Evolutionary conservation across 2,888 invertebrate species (phyloP).

Genomic region (Limnephilus auricula): DNA sequence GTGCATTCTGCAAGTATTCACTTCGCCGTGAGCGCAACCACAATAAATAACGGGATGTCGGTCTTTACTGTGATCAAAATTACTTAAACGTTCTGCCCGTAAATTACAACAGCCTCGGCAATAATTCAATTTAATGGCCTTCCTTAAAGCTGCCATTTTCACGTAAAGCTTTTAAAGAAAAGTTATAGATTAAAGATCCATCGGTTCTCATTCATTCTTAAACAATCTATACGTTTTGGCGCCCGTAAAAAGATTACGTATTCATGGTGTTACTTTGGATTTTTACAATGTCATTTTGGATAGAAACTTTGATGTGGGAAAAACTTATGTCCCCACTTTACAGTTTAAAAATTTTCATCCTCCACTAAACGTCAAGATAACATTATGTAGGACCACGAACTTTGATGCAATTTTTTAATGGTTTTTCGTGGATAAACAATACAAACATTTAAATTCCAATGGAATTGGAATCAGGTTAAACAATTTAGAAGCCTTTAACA

Average conservation of each 20-base stretch:
- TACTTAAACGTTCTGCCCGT: slow-evolving; percentile 54
- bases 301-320: neutral
- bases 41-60: slow-evolving; percentile 58
- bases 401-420: neutral
- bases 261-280: slow-evolving; percentile 18
- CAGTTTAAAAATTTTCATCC: neutral
- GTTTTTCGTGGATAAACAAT: neutral
- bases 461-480: too few relatives aligned
- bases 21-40: slow-evolving; percentile 40
- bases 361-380: neutral
- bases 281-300: slow-evolving; percentile 25
- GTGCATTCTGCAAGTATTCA: slow-evolving; percentile 45
- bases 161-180: slow-evolving; percentile 56
- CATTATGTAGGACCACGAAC: neutral
- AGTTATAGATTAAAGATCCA: slow-evolving; percentile 56
- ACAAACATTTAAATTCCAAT: too few relatives aligned
- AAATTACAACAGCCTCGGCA: slow-evolving; percentile 50
- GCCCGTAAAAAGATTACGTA: slow-evolving; percentile 20
- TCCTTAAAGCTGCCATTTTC: slow-evolving; percentile 50
- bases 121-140: slow-evolving; percentile 57
- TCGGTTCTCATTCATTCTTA: slow-evolving; percentile 54
- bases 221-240: slow-evolving; percentile 37
- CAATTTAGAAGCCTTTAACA: too few relatives aligned
- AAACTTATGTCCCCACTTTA: neutral
- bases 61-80: slow-evolving; percentile 55